A percentile compares a stretch with the other conserved stretches of the same genome.
phyloP scores from a whole-genome alignment of 30 jellyfish, hydroid and myxozoan genomes.

The Hydractinia echinata region DNA sequence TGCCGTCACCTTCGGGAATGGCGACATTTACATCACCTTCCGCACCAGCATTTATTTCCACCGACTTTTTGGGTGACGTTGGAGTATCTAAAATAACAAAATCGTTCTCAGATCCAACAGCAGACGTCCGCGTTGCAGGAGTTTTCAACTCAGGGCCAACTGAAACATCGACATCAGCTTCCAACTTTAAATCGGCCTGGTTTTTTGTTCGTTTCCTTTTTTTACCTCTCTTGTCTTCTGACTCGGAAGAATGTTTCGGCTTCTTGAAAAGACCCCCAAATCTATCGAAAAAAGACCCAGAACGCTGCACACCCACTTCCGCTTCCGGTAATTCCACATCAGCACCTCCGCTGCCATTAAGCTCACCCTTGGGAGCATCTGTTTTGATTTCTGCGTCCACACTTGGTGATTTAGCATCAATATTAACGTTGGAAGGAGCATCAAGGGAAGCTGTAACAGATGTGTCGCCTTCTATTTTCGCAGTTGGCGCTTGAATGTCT shows the following conservation, averaged over 20 bases:
- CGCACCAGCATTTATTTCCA: not conserved
- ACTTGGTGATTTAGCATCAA: not conserved
- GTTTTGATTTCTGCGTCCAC: not conserved
- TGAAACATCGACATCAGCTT: not conserved
- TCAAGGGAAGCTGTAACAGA: too few relatives aligned
- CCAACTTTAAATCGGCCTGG: not conserved
- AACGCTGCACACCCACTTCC: not conserved
- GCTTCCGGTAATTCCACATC: slow-evolving; percentile 9
- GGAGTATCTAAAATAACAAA: slow-evolving; percentile 28
- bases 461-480: too few relatives aligned
- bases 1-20: not conserved
- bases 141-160: not conserved
- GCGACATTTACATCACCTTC: slow-evolving; percentile 11
- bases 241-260: not conserved
- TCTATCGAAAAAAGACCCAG: slow-evolving; percentile 20
- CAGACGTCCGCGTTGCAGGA: not conserved
- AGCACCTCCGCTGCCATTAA: not conserved
- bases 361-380: not conserved
- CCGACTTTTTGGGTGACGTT: slow-evolving; percentile 10
- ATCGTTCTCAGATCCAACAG: slow-evolving; percentile 12
- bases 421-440: too few relatives aligned
- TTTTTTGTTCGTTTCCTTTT: slow-evolving; percentile 5
- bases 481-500: slow-evolving; percentile 3
- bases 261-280: slow-evolving; percentile 1
- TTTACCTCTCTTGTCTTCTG: slow-evolving; percentile 11